Percentiles rank a stretch among this genome's conserved stretches.
phyloP scores from a whole-genome alignment of 1,140 invertebrate species.

The Wasmannia auropunctata region DNA sequence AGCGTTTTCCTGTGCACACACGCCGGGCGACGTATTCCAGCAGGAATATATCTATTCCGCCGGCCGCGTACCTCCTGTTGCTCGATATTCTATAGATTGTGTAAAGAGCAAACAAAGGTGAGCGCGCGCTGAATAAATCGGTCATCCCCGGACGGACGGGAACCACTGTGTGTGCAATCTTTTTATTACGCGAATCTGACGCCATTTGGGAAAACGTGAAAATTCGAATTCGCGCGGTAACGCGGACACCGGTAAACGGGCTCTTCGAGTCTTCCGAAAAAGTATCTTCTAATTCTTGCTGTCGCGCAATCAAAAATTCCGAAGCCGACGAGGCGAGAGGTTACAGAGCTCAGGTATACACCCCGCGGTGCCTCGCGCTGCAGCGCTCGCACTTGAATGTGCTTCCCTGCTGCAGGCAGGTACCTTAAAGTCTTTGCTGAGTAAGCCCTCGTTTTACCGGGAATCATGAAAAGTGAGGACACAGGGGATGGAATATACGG shows the following conservation, averaged over 20 bases:
- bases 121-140: constrained; percentile 20
- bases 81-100: constrained; percentile 53
- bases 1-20: constrained; percentile 31
- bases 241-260: neutral
- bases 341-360: neutral
- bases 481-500: neutral
- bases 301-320: constrained; percentile 3
- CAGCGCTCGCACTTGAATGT: neutral
- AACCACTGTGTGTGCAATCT: neutral
- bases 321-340: neutral
- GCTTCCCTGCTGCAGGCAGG: neutral
- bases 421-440: constrained; percentile 24
- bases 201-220: neutral
- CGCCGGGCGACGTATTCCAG: neutral
- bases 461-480: constrained; percentile 36
- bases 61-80: constrained; percentile 36
- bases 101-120: constrained; percentile 45
- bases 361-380: neutral
- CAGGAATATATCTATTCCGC: constrained; percentile 18
- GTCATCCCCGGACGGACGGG: neutral
- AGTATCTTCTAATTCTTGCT: neutral
- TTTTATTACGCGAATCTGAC: neutral
- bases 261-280: neutral
- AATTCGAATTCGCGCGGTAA: neutral
- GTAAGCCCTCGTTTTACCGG: constrained; percentile 19